phyloP scores from a whole-genome alignment of 2,888 invertebrate species.

The Strigamia crassipes region DNA sequence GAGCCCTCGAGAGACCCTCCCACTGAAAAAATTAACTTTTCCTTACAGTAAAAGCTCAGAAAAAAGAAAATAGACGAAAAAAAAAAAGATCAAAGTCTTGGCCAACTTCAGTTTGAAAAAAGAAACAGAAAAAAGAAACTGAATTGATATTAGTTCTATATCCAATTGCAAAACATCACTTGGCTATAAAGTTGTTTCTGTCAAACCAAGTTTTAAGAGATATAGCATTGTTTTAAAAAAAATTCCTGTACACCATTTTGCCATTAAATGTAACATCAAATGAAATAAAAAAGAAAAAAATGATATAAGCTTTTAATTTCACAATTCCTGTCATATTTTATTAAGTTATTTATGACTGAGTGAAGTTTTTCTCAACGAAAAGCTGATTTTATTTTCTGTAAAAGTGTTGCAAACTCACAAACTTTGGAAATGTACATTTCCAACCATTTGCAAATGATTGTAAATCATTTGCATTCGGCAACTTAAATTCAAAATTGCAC shows the following conservation, averaged over 20 bases:
- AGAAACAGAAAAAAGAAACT: neutral
- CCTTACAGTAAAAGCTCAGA: neutral
- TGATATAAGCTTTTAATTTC: too few species aligned
- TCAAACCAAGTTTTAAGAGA: neutral
- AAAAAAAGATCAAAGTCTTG: neutral
- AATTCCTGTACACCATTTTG: neutral
- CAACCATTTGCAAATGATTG: too few species aligned
- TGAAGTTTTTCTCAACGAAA: too few species aligned
- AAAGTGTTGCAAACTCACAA: too few species aligned
- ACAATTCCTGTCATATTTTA: too few species aligned
- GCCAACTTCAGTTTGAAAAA: neutral
- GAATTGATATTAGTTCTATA: constrained; percentile 21
- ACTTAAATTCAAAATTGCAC: too few species aligned
- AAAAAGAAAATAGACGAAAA: neutral
- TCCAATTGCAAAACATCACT: constrained; percentile 21
- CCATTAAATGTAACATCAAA: neutral
- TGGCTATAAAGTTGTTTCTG: neutral
- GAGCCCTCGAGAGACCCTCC: neutral
- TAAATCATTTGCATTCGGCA: too few species aligned
- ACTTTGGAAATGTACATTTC: too few species aligned
- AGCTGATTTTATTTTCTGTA: too few species aligned
- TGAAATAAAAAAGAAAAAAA: neutral
- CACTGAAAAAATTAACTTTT: constrained; percentile 21
- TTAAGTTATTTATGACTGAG: too few species aligned
- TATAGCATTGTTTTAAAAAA: neutral